Evolutionary conservation across 2,113 vertebrate genomes (phyloP).

Genomic region (Spheniscus mendiculus): DNA sequence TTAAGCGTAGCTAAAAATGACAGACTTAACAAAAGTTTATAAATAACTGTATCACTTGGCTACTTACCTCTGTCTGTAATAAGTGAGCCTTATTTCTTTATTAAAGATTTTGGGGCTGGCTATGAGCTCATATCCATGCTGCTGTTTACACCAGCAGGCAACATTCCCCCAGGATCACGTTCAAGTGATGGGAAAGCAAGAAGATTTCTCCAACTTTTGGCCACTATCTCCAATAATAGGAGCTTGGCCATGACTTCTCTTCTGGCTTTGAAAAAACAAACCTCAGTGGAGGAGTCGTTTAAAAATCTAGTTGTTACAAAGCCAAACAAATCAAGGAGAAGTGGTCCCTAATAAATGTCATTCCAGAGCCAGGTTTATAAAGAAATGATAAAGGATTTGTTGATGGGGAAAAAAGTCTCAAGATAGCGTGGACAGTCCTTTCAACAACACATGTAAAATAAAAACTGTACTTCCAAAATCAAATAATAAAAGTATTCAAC

Average conservation of each 20-base stretch:
- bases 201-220: neutral
- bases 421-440: neutral
- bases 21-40: conserved; percentile 65
- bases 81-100: conserved; percentile 21
- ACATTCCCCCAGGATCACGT: neutral
- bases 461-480: neutral
- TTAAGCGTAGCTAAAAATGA: conserved; percentile 54
- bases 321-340: neutral
- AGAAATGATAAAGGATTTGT: neutral
- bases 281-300: neutral
- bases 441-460: neutral
- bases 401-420: neutral
- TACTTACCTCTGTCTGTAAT: conserved; percentile 9
- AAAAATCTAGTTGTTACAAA: neutral
- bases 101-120: neutral
- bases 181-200: neutral
- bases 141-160: neutral
- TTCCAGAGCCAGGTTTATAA: neutral
- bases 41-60: conserved; percentile 41
- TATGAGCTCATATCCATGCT: neutral
- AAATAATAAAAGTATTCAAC: neutral
- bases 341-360: neutral
- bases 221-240: neutral
- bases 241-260: neutral
- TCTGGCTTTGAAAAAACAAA: neutral